Base-by-base conservation (phyloP, 1,140 invertebrate species). In the Meteorus sp. region DNA sequence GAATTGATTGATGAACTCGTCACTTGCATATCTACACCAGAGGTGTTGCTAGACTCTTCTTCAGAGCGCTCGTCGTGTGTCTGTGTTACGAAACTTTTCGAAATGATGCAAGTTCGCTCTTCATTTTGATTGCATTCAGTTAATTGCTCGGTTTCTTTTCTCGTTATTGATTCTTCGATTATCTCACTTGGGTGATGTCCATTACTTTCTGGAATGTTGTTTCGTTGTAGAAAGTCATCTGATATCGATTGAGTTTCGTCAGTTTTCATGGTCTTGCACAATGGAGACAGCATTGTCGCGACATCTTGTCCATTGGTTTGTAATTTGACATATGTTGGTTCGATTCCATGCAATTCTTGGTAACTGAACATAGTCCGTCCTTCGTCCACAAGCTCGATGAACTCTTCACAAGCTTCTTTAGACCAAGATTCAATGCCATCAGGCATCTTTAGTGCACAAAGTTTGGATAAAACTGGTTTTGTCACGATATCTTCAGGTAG, bases 351-450 rank as follows among this genome's bases (percentile, higher is more conserved):
- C 0, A 86, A 71, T 62, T 88, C 82, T 53, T 86, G 78, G 7
- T 85, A 82, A 27, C 83, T 83, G 53, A 89, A 89, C 45, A 85
- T 83, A 3, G 84, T 85, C 39, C 81, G 81, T n/a, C 87, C 87
- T 33, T 86, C 84, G 0, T 82, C 85, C 0, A 83, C 82, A 0
- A 89, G 66, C 58, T 88, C 85, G 3, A 77, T 72, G 63, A 90
- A 89, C 67, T 86, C 88, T 11, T 83, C 64, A 63, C 84, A 82
- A 0, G 86, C 85, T 63, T 83, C 80, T 8, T 83, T 68, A 0
- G 86, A 84, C 88, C 88, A 90, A 23, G 70, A 68, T 9, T 81
- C 75, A 4, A 88, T 77, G 35, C 82, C 78, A 5, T 82, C 78
- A 0, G 88, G 86, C 65, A 86, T 79, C 62, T 84, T 80, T 7